Evolutionary conservation across 2,113 vertebrate species (phyloP).

Genomic region (Limnothrissa miodon): DNA sequence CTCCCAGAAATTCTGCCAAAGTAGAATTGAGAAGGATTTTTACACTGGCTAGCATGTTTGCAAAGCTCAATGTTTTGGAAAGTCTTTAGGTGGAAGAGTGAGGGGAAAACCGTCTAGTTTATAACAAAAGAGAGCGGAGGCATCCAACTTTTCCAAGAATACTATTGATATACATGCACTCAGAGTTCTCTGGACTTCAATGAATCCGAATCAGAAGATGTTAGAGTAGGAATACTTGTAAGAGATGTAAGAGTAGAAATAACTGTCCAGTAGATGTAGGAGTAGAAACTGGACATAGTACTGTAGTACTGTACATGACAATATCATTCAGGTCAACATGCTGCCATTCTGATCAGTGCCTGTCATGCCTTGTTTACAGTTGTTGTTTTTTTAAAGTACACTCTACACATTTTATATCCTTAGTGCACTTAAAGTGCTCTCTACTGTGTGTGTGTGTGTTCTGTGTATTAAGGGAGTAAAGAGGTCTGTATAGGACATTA

Average conservation of each 20-base stretch:
- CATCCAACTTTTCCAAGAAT: constrained; percentile 22
- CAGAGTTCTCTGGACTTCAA: not conserved
- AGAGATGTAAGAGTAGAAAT: not conserved
- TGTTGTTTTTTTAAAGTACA: not conserved
- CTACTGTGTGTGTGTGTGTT: not conserved
- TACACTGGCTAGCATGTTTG: constrained; percentile 42
- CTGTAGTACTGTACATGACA: no score
- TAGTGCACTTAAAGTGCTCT: not conserved
- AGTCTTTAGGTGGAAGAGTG: constrained; percentile 35
- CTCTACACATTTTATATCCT: not conserved
- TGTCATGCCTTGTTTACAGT: not conserved
- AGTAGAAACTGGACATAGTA: no score
- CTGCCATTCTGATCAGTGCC: not conserved
- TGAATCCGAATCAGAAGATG: not conserved
- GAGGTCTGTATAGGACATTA: not conserved
- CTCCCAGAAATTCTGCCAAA: constrained; percentile 30
- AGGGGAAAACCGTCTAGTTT: constrained; percentile 17
- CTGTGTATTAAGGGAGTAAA: not conserved
- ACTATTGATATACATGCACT: constrained; percentile 32
- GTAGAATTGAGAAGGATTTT: constrained; percentile 33
- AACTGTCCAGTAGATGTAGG: no score
- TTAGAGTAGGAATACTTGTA: not conserved
- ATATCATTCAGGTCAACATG: not conserved
- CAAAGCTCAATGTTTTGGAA: constrained; percentile 32
- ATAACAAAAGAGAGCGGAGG: not conserved